These are phyloP conservation scores for Leptura quadrifasciata DNA, from an alignment of 2,888 invertebrate genomes.

Conservation along the genomic window DNA sequence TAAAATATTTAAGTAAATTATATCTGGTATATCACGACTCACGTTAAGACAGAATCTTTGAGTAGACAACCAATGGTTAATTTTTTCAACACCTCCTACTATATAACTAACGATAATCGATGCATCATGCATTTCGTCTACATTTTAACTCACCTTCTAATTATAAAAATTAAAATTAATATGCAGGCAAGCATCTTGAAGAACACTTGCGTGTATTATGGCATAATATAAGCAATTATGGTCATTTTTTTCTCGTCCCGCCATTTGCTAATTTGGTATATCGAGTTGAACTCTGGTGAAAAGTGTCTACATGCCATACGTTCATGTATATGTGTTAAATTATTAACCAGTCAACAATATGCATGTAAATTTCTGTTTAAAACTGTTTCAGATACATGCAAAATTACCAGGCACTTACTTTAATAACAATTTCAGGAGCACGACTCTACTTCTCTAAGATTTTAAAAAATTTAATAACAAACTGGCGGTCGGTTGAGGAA, in stretches of 20 bases:
- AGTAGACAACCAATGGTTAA: slow-evolving; percentile 19
- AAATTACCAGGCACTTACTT: slow-evolving; percentile 33
- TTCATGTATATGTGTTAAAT: slow-evolving; percentile 6
- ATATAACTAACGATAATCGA: slow-evolving; percentile 15
- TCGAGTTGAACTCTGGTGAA: slow-evolving; percentile 1
- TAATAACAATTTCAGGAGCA: slow-evolving; percentile 36
- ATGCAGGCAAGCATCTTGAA: slow-evolving; percentile 5
- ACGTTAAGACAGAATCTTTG: slow-evolving; percentile 2
- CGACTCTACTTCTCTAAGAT: slow-evolving; percentile 16
- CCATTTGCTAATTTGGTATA: slow-evolving; percentile 18
- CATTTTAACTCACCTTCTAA: not conserved
- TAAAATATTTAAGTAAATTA: slow-evolving; percentile 12
- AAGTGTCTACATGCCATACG: slow-evolving; percentile 11
- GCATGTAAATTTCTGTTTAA: slow-evolving; percentile 30
- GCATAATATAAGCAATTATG: not conserved
- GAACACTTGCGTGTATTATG: slow-evolving; percentile 15
- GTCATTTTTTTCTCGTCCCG: not conserved
- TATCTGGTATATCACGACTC: slow-evolving; percentile 34
- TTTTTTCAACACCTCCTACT: slow-evolving; percentile 26
- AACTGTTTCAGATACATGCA: slow-evolving; percentile 24
- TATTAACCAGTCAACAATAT: slow-evolving; percentile 16
- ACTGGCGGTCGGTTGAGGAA: not conserved
- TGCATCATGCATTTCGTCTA: not conserved
- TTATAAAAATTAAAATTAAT: slow-evolving; percentile 31
- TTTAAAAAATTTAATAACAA: slow-evolving; percentile 36